Evolutionary conservation across 2,797 vertebrate genomes (phyloP), one percentile per base, ranked within the genome.

Genomic region (Malurus splendens): DNA sequence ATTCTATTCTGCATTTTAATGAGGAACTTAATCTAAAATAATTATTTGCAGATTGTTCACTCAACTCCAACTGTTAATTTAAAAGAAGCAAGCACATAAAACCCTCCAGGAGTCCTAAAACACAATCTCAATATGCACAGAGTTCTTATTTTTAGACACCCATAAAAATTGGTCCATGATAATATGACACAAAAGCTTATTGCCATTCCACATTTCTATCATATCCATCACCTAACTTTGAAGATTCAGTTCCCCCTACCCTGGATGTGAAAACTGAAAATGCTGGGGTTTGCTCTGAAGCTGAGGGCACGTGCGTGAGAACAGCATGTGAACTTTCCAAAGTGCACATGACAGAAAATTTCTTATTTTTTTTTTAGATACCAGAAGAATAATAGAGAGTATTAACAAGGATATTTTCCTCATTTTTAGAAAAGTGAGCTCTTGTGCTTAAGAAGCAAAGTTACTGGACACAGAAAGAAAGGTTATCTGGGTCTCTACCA

Each of bases 21-120:
- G 82, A 93, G 91, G 74, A 93, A 73, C 25, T 83, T 89, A 62
- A 89, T 89, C 86, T 71, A 82, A 93, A 87, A 84, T 86, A 79
- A 91, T 92, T 82, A 91, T 86, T 87, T 7, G 5, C 91, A 94
- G 80, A 75, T 76, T 83, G 89, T 81, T 93, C 56, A 52, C 67
- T 87, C 44, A 73, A 72, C 82, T 92, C 92, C 89, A 90, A 86
- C 82, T 81, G 85, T 81, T 93, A 93, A 81, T 94, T 90, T 78
- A 74, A 94, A 93, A 93, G 91, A 52, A 89, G 55, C 57, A 68
- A 83, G 73, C 19, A 75, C 17, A 86, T 78, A 75, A 90, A 87
- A 5, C 66, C 76, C 87, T 66, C 59, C 80, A 89, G 87, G 82
- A 92, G 45, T 50, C 87, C 64, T 91, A 83, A 89, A 92, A 64